Evolutionary conservation across 2,797 vertebrate species (phyloP).

Genomic region (Protosalanx chinensis): DNA sequence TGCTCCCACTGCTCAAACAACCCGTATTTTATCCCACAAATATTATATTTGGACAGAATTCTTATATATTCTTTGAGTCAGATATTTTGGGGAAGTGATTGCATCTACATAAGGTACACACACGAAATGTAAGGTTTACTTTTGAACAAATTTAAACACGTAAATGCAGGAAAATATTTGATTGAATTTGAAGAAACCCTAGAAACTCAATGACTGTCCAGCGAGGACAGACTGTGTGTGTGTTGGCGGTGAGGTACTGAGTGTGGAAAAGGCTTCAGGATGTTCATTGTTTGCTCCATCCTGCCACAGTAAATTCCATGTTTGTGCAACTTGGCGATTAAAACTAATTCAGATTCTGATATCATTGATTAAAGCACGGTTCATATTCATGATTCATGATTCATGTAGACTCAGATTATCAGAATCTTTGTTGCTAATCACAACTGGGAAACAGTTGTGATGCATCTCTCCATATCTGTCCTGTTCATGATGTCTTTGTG

Average conservation of each 20-base stretch:
- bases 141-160: not conserved
- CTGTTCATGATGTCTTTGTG: conserved; percentile 1
- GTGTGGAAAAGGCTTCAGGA: conserved; percentile 4
- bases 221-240: not conserved
- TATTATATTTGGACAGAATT: not conserved
- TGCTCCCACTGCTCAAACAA: conserved; percentile 42
- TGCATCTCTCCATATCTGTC: not conserved
- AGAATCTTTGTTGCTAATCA: conserved; percentile 4
- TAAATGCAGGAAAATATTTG: too few species aligned
- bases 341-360: not conserved
- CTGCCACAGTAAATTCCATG: too few species aligned
- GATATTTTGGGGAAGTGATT: not conserved
- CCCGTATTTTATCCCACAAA: conserved; percentile 45
- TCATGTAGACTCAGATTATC: too few species aligned
- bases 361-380: conserved; percentile 30
- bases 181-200: too few species aligned
- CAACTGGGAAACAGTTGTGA: not conserved
- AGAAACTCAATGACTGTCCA: not conserved
- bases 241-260: not conserved
- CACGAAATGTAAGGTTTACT: not conserved
- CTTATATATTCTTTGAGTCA: not conserved
- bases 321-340: too few species aligned
- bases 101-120: too few species aligned
- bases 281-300: not conserved
- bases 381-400: conserved; percentile 5